Conservation (phyloP, 1,140 invertebrate genomes). For the Spodoptera frugiperda region DNA sequence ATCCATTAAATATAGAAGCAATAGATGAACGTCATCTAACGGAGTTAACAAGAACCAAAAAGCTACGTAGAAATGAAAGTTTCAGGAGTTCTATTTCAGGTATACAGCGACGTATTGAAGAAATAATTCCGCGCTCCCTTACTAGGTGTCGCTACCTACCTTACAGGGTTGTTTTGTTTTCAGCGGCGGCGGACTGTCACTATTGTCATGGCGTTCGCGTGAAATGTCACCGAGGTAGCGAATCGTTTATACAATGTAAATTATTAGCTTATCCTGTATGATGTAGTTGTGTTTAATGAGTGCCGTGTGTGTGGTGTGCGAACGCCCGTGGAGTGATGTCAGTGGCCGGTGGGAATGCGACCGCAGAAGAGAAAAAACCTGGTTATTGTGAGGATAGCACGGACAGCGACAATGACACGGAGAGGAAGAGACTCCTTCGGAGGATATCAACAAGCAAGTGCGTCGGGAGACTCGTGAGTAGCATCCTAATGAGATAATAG, state of each 20-base stretch:
- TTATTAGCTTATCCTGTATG: slow-evolving; percentile 77
- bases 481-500: slow-evolving; percentile 41
- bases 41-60: not conserved
- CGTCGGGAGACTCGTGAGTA: slow-evolving; percentile 79
- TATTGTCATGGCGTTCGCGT: slow-evolving; percentile 79
- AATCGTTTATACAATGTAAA: slow-evolving; percentile 70
- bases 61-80: not conserved
- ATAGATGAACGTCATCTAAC: not conserved
- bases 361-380: slow-evolving; percentile 64
- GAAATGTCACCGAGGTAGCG: slow-evolving; percentile 81
- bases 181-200: slow-evolving; percentile 71
- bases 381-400: slow-evolving; percentile 76
- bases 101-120: not conserved
- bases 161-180: slow-evolving; percentile 80
- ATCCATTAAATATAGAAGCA: not conserved
- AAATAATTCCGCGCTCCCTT: not conserved
- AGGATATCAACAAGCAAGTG: slow-evolving; percentile 83
- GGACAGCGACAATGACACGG: slow-evolving; percentile 81
- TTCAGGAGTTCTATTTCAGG: not conserved
- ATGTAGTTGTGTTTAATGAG: slow-evolving; percentile 79
- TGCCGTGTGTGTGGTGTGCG: slow-evolving; percentile 66
- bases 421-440: slow-evolving; percentile 73
- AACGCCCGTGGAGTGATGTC: slow-evolving; percentile 78
- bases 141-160: slow-evolving; percentile 26
- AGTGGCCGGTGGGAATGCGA: slow-evolving; percentile 64